These are phyloP conservation scores for Ennomos erosarius DNA, from an alignment of 2,888 invertebrate species.

Conservation along the genomic window DNA sequence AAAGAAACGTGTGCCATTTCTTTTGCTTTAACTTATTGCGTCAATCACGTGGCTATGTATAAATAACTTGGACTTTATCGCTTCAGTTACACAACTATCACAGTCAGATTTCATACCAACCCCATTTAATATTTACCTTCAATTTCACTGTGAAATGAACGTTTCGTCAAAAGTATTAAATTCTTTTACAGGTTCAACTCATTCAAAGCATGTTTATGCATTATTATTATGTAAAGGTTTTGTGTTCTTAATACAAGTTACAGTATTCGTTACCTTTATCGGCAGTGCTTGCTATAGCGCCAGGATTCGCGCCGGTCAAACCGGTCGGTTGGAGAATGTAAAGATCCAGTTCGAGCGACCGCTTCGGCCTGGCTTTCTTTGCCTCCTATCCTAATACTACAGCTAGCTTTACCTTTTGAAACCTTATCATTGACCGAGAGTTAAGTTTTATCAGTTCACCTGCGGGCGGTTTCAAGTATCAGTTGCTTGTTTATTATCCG, in stretches of 20 bases:
- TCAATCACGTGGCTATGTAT: conserved; percentile 41
- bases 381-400: conserved; percentile 57
- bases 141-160: too few species aligned
- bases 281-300: conserved; percentile 42
- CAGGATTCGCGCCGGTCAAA: conserved; percentile 81
- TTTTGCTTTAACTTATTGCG: conserved; percentile 41
- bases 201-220: not conserved
- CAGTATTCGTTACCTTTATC: too few species aligned
- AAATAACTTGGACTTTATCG: conserved; percentile 55
- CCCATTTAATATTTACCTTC: conserved; percentile 22
- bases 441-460: not conserved
- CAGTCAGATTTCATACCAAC: conserved; percentile 43
- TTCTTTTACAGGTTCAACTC: too few species aligned
- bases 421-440: conserved; percentile 3
- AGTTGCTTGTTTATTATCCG: too few species aligned
- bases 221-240: conserved; percentile 38
- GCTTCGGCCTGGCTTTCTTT: conserved; percentile 72
- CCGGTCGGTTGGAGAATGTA: conserved; percentile 73
- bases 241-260: conserved; percentile 39
- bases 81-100: conserved; percentile 52
- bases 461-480: not conserved
- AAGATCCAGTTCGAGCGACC: conserved; percentile 73
- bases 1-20: conserved; percentile 38
- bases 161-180: too few species aligned
- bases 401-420: conserved; percentile 36